Base-by-base conservation (phyloP, 2,888 invertebrate genomes). In the Dastarcus helophoroides region DNA sequence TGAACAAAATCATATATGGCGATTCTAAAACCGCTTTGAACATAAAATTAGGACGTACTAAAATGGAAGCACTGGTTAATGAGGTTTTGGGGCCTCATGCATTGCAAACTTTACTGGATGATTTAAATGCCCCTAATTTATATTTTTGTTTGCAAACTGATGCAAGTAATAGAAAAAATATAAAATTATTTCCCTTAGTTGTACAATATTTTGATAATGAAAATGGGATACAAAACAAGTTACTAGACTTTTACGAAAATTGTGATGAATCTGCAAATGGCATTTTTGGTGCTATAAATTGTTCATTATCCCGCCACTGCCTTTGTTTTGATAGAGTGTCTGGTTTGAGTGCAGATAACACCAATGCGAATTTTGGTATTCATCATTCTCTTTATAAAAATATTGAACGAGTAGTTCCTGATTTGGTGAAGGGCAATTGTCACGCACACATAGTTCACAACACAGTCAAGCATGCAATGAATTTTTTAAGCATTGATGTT, bases 291-390 rank as follows among this genome's bases (percentile, higher is more conserved):
- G 33, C 36, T 14, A 36, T 39, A 11, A 10, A 40, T 10, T 39
- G 33, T 40, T 50, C 47, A 12, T 17, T 51, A 26, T 25, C 35
- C 3, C 11, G 22, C 4, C 30, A 46, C 29, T 38, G 48, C 14
- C 19, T 52, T 8, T 37, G 43, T 13, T 49, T 48, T 26, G 12
- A 46, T 35, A 23, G 35, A 26, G 26, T 26, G 5, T 49, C 49
- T 42, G 47, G 44, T 4, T 26, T 54, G 6, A 54, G 51, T 43
- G 52, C 52, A 31, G 50, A 52, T 29, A 51, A 53, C 35, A 39
- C 37, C 4, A 54, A 53, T 44, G 40, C 48, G 8, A 52, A 52
- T 50, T 52, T 49, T 47, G 35, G 38, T 9, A 17, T 29, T 10
- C 17, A 38, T 10, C 40, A 44, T 31, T 41, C 37, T 15, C 30